A percentile compares a stretch with the other conserved stretches of the same genome.
Evolutionary conservation across 2,797 vertebrate species (phyloP).

Genomic region (Sebastes dallii): DNA sequence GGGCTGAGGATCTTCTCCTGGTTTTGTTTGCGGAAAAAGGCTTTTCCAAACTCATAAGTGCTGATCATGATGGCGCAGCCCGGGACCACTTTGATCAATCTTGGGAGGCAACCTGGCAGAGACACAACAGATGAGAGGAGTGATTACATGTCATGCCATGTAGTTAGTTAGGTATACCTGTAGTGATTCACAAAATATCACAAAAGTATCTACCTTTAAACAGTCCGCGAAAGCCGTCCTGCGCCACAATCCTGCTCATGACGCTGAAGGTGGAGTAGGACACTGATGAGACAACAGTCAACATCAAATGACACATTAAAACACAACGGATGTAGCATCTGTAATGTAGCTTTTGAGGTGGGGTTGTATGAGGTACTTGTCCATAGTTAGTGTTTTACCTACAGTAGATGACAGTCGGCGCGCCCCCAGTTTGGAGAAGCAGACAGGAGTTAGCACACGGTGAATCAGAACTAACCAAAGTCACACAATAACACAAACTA

Average conservation of each 20-base stretch:
- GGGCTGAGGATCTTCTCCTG: conserved; percentile 50
- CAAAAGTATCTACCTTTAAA: conserved; percentile 84
- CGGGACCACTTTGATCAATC: conserved; percentile 92
- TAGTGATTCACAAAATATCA: background rate
- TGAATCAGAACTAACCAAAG: too few relatives aligned
- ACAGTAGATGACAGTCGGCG: too few relatives aligned
- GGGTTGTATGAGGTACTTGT: too few relatives aligned
- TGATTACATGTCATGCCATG: background rate
- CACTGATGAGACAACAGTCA: conserved; percentile 71
- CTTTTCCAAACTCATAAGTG: conserved; percentile 89
- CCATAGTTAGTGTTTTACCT: too few relatives aligned
- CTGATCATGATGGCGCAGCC: conserved; percentile 97
- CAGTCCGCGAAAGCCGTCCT: conserved; percentile 86
- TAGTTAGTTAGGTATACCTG: background rate
- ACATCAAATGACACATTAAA: background rate
- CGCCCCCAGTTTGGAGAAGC: too few relatives aligned
- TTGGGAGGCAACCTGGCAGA: conserved; percentile 86
- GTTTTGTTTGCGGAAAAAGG: conserved; percentile 88
- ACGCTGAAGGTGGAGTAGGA: conserved; percentile 82
- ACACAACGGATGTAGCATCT: too few relatives aligned
- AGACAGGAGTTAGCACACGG: too few relatives aligned
- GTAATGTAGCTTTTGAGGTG: background rate
- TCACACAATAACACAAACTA: too few relatives aligned
- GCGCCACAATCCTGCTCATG: conserved; percentile 86
- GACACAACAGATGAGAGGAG: background rate